phyloP scores from a whole-genome alignment of 2,113 vertebrate species.

The Astur gentilis region DNA sequence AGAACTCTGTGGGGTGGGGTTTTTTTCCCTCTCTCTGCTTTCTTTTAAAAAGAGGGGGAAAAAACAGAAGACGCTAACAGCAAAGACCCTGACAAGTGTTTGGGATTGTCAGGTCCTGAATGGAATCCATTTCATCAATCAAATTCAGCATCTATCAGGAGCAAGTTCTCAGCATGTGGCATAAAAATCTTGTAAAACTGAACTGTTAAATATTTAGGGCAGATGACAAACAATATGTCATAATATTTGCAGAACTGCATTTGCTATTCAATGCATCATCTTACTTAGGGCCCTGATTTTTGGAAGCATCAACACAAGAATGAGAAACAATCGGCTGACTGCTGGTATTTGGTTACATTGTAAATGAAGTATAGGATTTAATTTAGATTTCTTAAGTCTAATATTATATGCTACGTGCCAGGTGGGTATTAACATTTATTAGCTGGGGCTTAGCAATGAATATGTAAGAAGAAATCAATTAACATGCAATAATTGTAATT shows the following conservation, averaged over 20 bases:
- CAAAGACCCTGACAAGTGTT: neutral
- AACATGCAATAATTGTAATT: neutral
- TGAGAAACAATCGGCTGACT: neutral
- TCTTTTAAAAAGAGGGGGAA: neutral
- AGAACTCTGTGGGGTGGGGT: neutral
- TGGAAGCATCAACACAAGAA: constrained; percentile 40
- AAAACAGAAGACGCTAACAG: neutral
- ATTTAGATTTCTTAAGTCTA: constrained; percentile 56
- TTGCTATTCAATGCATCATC: constrained; percentile 64
- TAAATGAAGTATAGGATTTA: constrained; percentile 51
- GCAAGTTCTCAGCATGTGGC: constrained; percentile 61
- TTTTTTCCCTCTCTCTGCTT: neutral
- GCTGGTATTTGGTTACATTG: neutral
- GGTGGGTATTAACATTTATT: constrained; percentile 16
- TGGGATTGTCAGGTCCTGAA: constrained; percentile 24
- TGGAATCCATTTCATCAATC: constrained; percentile 30
- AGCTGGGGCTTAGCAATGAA: neutral
- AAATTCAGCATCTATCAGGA: constrained; percentile 36
- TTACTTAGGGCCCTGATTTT: constrained; percentile 36
- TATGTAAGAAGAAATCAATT: neutral
- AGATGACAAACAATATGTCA: constrained; percentile 72
- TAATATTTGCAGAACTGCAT: constrained; percentile 71
- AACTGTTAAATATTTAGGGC: constrained; percentile 75
- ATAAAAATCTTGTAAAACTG: constrained; percentile 57
- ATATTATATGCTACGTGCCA: neutral